A percentile compares a stretch with the other conserved stretches of the same genome.
Conservation (phyloP, 2,113 vertebrate genomes). For the Toxotes chatareus region DNA sequence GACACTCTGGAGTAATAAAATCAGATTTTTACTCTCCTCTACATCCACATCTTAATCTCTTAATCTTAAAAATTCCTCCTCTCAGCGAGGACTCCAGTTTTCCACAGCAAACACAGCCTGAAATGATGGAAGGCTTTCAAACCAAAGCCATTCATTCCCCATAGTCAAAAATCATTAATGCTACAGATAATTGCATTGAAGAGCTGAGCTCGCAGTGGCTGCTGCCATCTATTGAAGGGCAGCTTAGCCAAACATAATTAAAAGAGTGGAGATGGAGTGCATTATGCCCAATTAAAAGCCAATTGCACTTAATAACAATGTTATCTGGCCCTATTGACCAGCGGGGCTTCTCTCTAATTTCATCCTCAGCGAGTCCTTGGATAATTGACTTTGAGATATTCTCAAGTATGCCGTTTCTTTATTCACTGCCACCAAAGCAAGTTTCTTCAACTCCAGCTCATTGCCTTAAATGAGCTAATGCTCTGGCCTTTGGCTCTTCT, state of each 20-base stretch:
- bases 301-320: conserved; percentile 80
- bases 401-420: conserved; percentile 46
- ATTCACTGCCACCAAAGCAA: conserved; percentile 53
- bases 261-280: conserved; percentile 78
- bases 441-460: conserved; percentile 30
- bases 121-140: conserved; percentile 57
- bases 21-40: conserved; percentile 57
- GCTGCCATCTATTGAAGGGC: conserved; percentile 73
- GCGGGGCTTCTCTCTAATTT: conserved; percentile 66
- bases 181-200: conserved; percentile 77
- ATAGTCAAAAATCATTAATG: conserved; percentile 78
- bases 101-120: conserved; percentile 34
- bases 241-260: conserved; percentile 81
- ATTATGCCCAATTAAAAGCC: conserved; percentile 83
- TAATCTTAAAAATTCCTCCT: conserved; percentile 32
- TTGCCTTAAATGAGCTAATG: conserved; percentile 24
- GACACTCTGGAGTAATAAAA: conserved; percentile 33
- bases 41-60: conserved; percentile 44
- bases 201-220: conserved; percentile 68
- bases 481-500: not conserved
- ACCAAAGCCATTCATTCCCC: conserved; percentile 58
- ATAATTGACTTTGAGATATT: conserved; percentile 74
- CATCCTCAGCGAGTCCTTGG: conserved; percentile 64
- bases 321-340: conserved; percentile 77
- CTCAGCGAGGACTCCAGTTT: conserved; percentile 38